Evolutionary conservation across 1,140 invertebrate species (phyloP), one percentile per base, ranked within the genome.

Genomic region (Metopolophium dirhodum): DNA sequence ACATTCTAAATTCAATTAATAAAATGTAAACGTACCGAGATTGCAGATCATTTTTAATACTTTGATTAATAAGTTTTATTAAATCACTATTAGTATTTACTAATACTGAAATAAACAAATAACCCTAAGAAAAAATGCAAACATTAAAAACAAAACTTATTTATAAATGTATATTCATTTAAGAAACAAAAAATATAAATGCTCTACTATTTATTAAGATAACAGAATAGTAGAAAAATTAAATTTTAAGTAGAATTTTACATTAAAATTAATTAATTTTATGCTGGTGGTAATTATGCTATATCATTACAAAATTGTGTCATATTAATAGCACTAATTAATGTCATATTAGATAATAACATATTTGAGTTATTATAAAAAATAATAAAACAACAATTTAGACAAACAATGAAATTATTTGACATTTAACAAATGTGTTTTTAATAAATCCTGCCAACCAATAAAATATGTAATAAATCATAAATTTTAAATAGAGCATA

Each of bases 81-180:
- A 99, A 96, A 96, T 99, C 99, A 96, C 98, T 99, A 95, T 99
- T 99, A 94, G 99, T 99, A 95, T 99, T 99, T 94, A 99, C 98
- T 95, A 99, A 96, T 77, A 99, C 99, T 94, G 99, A 99, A 96
- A 99, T 99, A 96, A 99, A 99, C 94, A 99, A 96, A 95, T 99
- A 99, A 94, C 99, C 98, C 99, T 99, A 95, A 68, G 96, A 96
- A 94, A 94, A 91, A 93, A 87, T 23, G 2, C 2, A 49, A 49
- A 20, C 30, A 77, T n/a, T 23, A 54, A 54, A n/a, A 77, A n/a
- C 3, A 77, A 18, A 57, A 26, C 7, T 1, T 57, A 57, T 8
- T 30, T 30, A 47, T 86, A 14, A 11, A 86, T 57, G 22, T 57
- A 26, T 54, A 41, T 8, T 45, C 8, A 45, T 30, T 30, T 87